A percentile compares a stretch with the other conserved stretches of the same genome.
These are phyloP conservation scores for Clarias fuscus DNA, from an alignment of 2,797 vertebrate species.

Conservation along the genomic window DNA sequence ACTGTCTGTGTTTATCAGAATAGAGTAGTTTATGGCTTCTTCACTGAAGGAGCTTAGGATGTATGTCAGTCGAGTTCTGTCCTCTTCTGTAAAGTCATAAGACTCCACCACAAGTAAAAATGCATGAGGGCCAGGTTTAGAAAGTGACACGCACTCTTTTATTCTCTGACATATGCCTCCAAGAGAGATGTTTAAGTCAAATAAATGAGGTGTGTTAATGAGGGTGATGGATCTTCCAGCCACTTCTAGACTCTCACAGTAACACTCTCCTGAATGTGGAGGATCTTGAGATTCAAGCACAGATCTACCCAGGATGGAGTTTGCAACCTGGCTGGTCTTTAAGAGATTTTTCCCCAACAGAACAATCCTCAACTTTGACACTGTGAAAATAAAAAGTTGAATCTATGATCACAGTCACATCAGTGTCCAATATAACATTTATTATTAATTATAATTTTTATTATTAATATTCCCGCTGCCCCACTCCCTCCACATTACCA, in stretches of 20 bases:
- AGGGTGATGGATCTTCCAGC: conserved; percentile 4
- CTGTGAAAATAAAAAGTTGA: not conserved
- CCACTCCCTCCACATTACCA: too few relatives aligned
- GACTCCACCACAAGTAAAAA: conserved; percentile 10
- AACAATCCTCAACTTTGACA: conserved; percentile 16
- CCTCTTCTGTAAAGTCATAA: not conserved
- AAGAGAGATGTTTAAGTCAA: not conserved
- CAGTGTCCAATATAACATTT: too few relatives aligned
- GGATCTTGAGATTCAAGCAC: not conserved
- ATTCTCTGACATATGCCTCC: not conserved
- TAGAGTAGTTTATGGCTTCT: not conserved
- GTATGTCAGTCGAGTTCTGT: not conserved
- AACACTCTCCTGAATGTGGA: not conserved
- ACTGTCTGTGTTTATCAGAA: not conserved
- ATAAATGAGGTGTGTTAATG: conserved; percentile 1
- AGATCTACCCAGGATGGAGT: not conserved
- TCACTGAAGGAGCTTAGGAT: conserved; percentile 13
- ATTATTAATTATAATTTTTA: too few relatives aligned
- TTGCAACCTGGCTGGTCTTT: not conserved
- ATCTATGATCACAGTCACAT: too few relatives aligned
- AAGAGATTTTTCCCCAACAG: not conserved
- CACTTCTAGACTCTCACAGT: not conserved
- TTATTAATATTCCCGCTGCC: too few relatives aligned
- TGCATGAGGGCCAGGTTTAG: conserved; percentile 10
- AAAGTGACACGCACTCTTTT: not conserved